A percentile compares a stretch with the other conserved stretches of the same genome.
Evolutionary conservation across 2,113 vertebrate genomes (phyloP).

Genomic region (Psilopogon haemacephalus): DNA sequence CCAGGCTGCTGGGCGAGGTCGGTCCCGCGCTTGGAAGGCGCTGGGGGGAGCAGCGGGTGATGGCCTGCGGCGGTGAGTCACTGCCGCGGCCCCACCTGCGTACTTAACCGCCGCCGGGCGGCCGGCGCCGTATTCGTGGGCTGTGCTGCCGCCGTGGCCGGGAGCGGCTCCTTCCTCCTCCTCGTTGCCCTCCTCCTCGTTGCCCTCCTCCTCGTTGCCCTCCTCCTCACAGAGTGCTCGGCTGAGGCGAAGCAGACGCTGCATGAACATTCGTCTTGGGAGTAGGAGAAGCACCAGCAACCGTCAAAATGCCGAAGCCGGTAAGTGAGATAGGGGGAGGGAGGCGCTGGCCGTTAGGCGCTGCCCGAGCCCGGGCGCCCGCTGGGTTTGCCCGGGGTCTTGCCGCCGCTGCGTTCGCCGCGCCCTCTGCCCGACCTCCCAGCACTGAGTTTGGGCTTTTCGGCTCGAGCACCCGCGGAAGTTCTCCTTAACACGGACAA

Average conservation of each 20-base stretch:
- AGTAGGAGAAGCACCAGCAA: neutral
- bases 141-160: neutral
- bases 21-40: neutral
- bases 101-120: slow-evolving; percentile 49
- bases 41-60: neutral
- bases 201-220: neutral
- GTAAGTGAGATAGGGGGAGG: neutral
- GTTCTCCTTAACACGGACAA: neutral
- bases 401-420: neutral
- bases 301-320: slow-evolving; percentile 51
- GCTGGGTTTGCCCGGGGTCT: neutral
- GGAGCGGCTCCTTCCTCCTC: neutral
- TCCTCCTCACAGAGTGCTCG: neutral
- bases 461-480: neutral
- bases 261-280: neutral
- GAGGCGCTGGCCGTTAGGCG: neutral
- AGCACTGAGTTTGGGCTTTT: neutral
- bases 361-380: neutral
- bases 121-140: neutral
- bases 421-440: neutral
- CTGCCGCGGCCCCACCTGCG: slow-evolving; percentile 37
- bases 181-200: neutral
- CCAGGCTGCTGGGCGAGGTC: neutral
- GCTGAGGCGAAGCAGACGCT: neutral
- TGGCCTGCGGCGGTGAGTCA: slow-evolving; percentile 26